Evolutionary conservation across 2,797 vertebrate species (phyloP), one percentile per base, ranked within the genome.

Genomic region (Valencia hispanica): DNA sequence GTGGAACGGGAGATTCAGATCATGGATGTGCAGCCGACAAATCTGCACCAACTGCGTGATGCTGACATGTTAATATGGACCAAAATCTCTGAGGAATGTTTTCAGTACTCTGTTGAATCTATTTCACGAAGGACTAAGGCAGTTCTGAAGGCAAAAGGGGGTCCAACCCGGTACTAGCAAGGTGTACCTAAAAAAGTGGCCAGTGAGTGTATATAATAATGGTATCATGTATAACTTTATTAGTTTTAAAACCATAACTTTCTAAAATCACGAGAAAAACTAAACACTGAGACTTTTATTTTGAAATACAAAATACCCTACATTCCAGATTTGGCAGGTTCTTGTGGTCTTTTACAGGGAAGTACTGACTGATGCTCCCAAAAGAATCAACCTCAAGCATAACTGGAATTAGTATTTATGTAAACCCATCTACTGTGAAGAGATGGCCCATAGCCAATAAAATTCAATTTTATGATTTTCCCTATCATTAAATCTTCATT

Each of bases 11-110:
- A 87, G 79, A 87, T 84, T 86, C 3, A 0, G 80, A 87, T 86
- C 66, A 86, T 90, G 66, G 80, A 88, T 79, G 83, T 91, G 83
- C 70, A 89, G 80, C 89, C 43, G 34, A 91, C 80, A 90, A 88
- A 82, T 84, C 79, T 87, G 79, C 77, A 79, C 59, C 75, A 86
- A 86, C 70, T 81, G 69, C 0, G 72, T 90, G 91, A 91, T 82
- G 51, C 68, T 15, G n/a, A n/a, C n/a, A n/a, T n/a, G n/a, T n/a
- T n/a, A n/a, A n/a, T n/a, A n/a, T n/a, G n/a, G n/a, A n/a, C n/a
- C n/a, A n/a, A n/a, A n/a, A n/a, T n/a, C n/a, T n/a, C n/a, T n/a
- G n/a, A n/a, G n/a, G n/a, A n/a, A n/a, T n/a, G n/a, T n/a, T n/a
- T n/a, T n/a, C n/a, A n/a, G n/a, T n/a, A n/a, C n/a, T n/a, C n/a